These are phyloP conservation scores for Lateolabrax maculatus DNA, from an alignment of 2,797 vertebrate species.

Conservation along the genomic window DNA sequence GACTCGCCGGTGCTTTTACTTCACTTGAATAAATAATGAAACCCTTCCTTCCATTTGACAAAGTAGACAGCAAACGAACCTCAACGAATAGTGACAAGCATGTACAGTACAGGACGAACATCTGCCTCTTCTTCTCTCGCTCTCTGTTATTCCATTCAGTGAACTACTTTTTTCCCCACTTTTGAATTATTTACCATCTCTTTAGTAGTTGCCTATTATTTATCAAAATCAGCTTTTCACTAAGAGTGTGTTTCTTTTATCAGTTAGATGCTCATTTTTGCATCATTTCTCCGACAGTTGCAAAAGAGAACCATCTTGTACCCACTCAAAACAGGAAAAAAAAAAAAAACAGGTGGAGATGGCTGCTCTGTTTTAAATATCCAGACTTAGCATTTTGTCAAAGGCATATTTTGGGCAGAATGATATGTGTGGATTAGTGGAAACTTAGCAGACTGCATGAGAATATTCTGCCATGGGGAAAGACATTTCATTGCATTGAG, in stretches of 20 bases:
- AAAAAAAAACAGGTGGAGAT: not conserved
- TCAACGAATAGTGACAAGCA: constrained; percentile 44
- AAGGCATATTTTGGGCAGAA: constrained; percentile 56
- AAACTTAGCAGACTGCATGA: constrained; percentile 64
- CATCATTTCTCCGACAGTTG: constrained; percentile 12
- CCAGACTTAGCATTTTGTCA: constrained; percentile 47
- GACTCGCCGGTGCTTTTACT: constrained; percentile 43
- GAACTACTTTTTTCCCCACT: not conserved
- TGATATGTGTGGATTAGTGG: constrained; percentile 71
- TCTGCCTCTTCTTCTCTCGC: constrained; percentile 47
- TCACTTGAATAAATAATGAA: constrained; percentile 68
- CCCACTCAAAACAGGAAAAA: not conserved
- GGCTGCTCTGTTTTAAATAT: constrained; percentile 29
- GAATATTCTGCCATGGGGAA: constrained; percentile 66
- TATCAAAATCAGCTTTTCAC: constrained; percentile 29
- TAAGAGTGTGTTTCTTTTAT: constrained; percentile 4
- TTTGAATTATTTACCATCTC: constrained; percentile 48
- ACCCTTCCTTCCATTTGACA: constrained; percentile 45
- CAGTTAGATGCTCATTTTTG: constrained; percentile 20
- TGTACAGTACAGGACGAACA: constrained; percentile 53
- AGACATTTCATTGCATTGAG: constrained; percentile 74
- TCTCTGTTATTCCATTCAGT: constrained; percentile 1
- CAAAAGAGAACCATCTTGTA: constrained; percentile 26
- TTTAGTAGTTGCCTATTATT: constrained; percentile 23
- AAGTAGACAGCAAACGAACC: constrained; percentile 60